Base-by-base conservation (phyloP, 2,888 invertebrate genomes). In the Alitta virens region DNA sequence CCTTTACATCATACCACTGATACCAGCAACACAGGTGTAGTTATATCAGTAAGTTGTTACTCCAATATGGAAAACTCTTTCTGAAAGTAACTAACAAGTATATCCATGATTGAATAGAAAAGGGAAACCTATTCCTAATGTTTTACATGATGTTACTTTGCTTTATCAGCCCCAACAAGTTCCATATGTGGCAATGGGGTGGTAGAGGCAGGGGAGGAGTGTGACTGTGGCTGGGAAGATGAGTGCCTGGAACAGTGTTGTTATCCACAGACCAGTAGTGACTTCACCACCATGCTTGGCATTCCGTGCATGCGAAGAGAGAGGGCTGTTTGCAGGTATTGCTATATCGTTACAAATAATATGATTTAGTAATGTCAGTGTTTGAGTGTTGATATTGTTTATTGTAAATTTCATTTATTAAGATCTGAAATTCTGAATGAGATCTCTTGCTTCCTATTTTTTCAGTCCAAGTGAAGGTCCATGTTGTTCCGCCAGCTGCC, bases 181-280 rank as follows among this genome's bases (percentile, higher is more conserved):
- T 92, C 96, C 38, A 96, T 98, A 87, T 99, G 99, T 83, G 99
- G 99, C 60, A 99, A 99, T 84, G 95, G 96, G 84, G 95, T 99
- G 75, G 95, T 95, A 0, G 99, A 99, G 81, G 91, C 89, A 26
- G 94, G 93, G 54, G 99, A 99, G 84, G 94, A 98, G 83, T 99
- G 99, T 79, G 99, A 99, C 82, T 99, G 98, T 82, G 98, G 98
- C 56, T 97, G 94, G 78, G 90, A 91, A 69, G 88, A 89, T n/a
- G 97, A 98, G 77, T 99, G 98, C 83, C 88, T 90, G 62, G 88
- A 83, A 63, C 90, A 92, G 75, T 89, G 88, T 65, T 99, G 98
- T 80, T 69, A 72, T 60, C 72, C 73, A 1, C 73, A 73, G 62
- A 64, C 68, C 14, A 40, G 55, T 16, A 63, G 61, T 42, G 60